These are phyloP conservation scores for Gadopsis bispinosus DNA, from an alignment of 2,797 vertebrate species.

Conservation along the genomic window DNA sequence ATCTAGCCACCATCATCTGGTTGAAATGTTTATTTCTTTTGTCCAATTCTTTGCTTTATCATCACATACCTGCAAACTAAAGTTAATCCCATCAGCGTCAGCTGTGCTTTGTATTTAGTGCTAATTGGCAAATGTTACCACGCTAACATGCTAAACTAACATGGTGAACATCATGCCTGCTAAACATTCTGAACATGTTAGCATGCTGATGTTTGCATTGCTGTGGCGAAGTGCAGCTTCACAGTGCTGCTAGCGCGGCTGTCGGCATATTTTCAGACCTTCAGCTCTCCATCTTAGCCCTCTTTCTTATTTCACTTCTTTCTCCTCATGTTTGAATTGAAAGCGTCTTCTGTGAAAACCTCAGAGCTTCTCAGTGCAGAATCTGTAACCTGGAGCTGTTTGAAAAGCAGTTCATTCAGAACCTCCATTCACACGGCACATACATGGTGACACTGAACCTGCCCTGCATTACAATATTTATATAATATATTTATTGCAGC, in stretches of 20 bases:
- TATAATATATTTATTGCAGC: slow-evolving; percentile 3
- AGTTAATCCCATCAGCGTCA: no score
- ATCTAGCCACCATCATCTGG: background rate
- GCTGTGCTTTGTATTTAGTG: background rate
- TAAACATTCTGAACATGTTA: background rate
- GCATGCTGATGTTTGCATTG: background rate
- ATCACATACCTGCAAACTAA: no score
- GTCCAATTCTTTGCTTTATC: no score
- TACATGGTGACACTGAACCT: slow-evolving; percentile 8
- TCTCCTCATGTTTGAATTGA: slow-evolving; percentile 21
- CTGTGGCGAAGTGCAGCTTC: background rate
- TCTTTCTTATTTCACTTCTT: slow-evolving; percentile 11
- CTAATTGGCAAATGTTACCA: background rate
- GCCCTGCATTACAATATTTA: slow-evolving; percentile 9
- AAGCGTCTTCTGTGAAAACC: slow-evolving; percentile 28
- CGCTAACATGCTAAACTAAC: background rate
- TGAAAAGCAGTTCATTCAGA: slow-evolving; percentile 35
- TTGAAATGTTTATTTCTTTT: no score
- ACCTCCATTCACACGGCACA: slow-evolving; percentile 24
- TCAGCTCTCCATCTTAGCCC: background rate
- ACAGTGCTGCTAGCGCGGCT: background rate
- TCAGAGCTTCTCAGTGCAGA: background rate
- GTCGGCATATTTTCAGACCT: background rate
- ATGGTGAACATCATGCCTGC: background rate
- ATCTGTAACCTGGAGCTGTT: slow-evolving; percentile 30